Evolutionary conservation across 2,797 vertebrate species (phyloP), one percentile per base, ranked within the genome.

Genomic region (Syngnathus acus): DNA sequence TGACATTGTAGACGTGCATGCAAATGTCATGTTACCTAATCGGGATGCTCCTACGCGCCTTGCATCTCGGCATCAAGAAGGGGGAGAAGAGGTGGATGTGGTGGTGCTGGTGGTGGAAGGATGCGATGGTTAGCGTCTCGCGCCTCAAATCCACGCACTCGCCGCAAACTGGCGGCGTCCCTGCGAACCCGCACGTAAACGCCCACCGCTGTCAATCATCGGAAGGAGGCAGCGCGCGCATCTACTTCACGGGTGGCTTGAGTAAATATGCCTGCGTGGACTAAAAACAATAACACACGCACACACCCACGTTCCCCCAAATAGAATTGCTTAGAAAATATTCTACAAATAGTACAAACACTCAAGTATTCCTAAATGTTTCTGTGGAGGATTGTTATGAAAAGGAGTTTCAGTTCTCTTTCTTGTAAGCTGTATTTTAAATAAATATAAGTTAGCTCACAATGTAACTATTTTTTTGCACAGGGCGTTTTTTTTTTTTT

Each of bases 141-240:
- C 84, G 86, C 79, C 84, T 84, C 81, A 79, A 85, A 57, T 57
- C 90, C 88, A 88, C 86, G 84, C 91, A 89, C 88, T 86, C 80
- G 79, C 88, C 86, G 90, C 89, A 88, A 86, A 85, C 71, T 74
- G 81, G 74, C 74, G 81, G 55, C 32, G 55, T 37, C 68, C 78
- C 89, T 76, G 88, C 86, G 89, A 87, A 86, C 82, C 89, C 85
- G 83, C 85, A 88, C 83, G 79, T 89, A 87, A 89, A 89, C 89
- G 84, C 89, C 88, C 88, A 82, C 72, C 62, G 54, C 66, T 78
- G 82, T 81, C 76, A 53, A 75, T 87, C 85, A 85, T 67, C 21
- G 1, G 0, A 8, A 7, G 8, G 68, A 72, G 89, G 87, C 82
- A 86, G 83, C 63, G 72, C 62, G 62, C 69, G 9, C 51, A 73